Evolutionary conservation across 2,113 vertebrate species (phyloP).

Genomic region (Gallinago paraguaiae): DNA sequence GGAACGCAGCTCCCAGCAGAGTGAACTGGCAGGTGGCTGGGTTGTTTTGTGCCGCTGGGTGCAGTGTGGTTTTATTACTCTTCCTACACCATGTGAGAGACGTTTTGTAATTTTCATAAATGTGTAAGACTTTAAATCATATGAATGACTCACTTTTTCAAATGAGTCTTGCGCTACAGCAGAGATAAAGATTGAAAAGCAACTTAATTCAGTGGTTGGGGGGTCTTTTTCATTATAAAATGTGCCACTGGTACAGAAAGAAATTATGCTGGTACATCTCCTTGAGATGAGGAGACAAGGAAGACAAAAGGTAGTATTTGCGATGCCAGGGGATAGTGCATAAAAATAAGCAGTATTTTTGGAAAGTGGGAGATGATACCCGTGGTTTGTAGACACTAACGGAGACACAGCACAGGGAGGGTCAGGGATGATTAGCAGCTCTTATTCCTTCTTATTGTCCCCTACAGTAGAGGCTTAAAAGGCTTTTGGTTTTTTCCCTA

Average conservation of each 20-base stretch:
- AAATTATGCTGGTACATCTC: not conserved
- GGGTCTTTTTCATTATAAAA: not conserved
- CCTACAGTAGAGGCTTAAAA: not conserved
- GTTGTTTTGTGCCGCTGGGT: not conserved
- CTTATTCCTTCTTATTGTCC: not conserved
- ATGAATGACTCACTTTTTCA: slow-evolving; percentile 36
- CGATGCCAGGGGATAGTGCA: not conserved
- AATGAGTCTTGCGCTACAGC: not conserved
- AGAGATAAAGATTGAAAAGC: not conserved
- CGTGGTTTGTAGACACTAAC: not conserved
- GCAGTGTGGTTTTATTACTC: not conserved
- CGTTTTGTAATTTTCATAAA: not conserved
- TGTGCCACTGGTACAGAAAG: not conserved
- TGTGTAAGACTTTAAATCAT: not conserved
- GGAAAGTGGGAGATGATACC: not conserved
- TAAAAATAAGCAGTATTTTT: not conserved
- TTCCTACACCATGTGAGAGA: not conserved
- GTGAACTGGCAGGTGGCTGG: not conserved
- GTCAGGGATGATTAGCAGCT: not conserved
- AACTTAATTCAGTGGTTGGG: not conserved
- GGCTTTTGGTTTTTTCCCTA: not conserved
- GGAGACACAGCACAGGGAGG: not conserved
- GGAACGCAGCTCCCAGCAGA: rapidly evolving
- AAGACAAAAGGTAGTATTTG: not conserved
- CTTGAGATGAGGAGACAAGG: not conserved